Base-by-base conservation (phyloP, 2,888 invertebrate genomes). In the Pammene aurita region DNA sequence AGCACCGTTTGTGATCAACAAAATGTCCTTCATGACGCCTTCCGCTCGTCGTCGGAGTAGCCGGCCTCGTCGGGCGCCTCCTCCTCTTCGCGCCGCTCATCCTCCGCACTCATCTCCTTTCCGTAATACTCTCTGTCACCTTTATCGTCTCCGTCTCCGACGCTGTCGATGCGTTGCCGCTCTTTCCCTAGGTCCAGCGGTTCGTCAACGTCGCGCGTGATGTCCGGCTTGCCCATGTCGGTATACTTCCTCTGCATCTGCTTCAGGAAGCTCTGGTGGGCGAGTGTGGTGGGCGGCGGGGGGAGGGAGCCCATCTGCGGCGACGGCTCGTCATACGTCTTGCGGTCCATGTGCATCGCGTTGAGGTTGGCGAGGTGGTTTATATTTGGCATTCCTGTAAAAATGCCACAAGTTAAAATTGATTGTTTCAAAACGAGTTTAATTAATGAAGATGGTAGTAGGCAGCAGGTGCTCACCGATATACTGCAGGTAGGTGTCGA, bases 401-500 rank as follows among this genome's bases (percentile, higher is more conserved):
- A 94, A 34, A 56, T 11, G 5, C 7, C 26, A 41, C 7, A 14
- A 18, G 61, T 48, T 41, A 38, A 44, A 13, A 54, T 0, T 26
- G 13, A 13, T 44, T 13, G 44, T 50, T 50, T 10, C 26, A 50
- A 26, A 2, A 10, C 18, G 7, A 38, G 0, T 38, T 0, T 38
- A 38, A 1, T 38, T 38, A 5, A 42, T 13, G 10, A 1, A 11
- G 1, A 42, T 10, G 4, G 42, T 11, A 5, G 41, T 52, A 18
- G 62, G 2, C 11, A 7, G 50, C n/a, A 34, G 44, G 26, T 11
- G 38, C 67, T 56, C 56, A 2, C 96, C 96, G 79, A 97, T 97
- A 80, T 97, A 95, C 85, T 97, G 97, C 72, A 97, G 93, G 84
- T 97, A 97, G 13, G 97, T 97, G 85, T 97, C 97, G 72, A 97